Evolutionary conservation across 2,113 vertebrate species (phyloP).

Genomic region (Pungitius pungitius): DNA sequence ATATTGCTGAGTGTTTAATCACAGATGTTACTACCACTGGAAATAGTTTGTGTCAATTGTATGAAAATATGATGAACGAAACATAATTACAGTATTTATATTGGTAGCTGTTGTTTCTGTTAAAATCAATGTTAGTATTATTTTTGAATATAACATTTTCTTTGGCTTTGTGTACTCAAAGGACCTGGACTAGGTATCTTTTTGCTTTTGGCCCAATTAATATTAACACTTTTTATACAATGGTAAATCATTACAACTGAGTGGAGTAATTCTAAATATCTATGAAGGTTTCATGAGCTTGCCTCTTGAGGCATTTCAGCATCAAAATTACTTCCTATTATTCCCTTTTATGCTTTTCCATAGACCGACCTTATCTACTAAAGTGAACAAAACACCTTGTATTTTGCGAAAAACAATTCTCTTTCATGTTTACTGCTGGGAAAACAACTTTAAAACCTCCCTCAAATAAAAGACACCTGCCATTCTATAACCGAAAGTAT

Average conservation of each 20-base stretch:
- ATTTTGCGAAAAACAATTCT: constrained; percentile 29
- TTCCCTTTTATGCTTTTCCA: constrained; percentile 41
- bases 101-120: not conserved
- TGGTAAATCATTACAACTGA: constrained; percentile 59
- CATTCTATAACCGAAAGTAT: constrained; percentile 5
- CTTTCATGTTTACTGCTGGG: constrained; percentile 24
- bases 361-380: constrained; percentile 11
- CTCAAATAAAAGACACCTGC: not conserved
- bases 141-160: not conserved
- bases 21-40: not conserved
- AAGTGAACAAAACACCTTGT: constrained; percentile 23
- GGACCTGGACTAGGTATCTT: not conserved
- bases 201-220: constrained; percentile 12
- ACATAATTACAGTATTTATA: constrained; percentile 10
- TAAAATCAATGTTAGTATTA: not conserved
- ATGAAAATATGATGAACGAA: constrained; percentile 15
- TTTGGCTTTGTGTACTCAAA: constrained; percentile 2
- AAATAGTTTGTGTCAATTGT: constrained; percentile 10
- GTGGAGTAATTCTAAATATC: constrained; percentile 50
- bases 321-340: constrained; percentile 41
- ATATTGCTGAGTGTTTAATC: constrained; percentile 10
- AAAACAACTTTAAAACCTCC: constrained; percentile 14
- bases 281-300: constrained; percentile 59
- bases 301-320: constrained; percentile 44
- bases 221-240: constrained; percentile 40